These are phyloP conservation scores for Myrmophylax atrothorax DNA, from an alignment of 2,113 vertebrate genomes.

Conservation along the genomic window DNA sequence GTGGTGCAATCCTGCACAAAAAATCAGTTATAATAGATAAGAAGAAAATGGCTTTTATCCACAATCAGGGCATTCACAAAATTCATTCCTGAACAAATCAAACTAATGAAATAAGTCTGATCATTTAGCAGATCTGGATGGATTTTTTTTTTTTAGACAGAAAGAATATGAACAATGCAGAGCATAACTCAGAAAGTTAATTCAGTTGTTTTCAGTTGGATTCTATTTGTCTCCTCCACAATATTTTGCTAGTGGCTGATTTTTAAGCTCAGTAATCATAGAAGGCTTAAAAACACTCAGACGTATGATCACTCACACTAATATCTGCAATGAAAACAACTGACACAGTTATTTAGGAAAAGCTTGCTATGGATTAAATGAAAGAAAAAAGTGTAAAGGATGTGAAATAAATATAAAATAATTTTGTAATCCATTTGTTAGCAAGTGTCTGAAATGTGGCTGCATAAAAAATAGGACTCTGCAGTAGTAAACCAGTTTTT, in stretches of 20 bases:
- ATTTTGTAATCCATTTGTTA: background rate
- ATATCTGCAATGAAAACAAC: background rate
- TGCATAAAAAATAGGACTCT: background rate
- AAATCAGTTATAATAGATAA: slow-evolving; percentile 33
- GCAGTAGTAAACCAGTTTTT: background rate
- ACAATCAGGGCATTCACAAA: background rate
- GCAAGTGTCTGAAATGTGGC: background rate
- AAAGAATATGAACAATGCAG: background rate
- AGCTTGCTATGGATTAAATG: background rate
- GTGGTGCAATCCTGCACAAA: background rate
- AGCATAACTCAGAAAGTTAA: background rate
- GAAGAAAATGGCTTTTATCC: slow-evolving; percentile 12
- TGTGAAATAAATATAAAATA: background rate
- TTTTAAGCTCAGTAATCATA: background rate
- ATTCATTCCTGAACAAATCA: slow-evolving; percentile 53
- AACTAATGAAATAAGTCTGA: slow-evolving; percentile 42
- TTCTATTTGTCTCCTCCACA: background rate
- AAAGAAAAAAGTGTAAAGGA: background rate
- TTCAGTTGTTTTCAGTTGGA: background rate
- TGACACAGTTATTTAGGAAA: background rate
- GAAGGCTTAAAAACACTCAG: background rate
- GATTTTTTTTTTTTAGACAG: background rate
- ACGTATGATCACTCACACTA: background rate
- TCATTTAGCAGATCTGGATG: background rate
- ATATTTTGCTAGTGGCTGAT: background rate